Evolutionary conservation across 1,140 invertebrate species (phyloP).

Genomic region (Saccostrea glomerata): DNA sequence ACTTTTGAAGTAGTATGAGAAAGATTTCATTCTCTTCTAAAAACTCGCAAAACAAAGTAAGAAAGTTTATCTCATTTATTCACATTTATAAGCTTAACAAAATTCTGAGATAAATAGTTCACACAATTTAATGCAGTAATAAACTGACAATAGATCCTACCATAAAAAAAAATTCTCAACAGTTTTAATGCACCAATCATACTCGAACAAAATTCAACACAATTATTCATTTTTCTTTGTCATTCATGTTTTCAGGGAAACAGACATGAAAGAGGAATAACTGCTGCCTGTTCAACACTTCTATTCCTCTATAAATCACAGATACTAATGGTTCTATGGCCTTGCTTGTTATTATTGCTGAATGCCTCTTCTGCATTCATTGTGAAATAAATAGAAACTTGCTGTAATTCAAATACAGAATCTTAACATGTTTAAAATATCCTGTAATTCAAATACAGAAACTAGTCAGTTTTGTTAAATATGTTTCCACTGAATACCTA

Average conservation of each 20-base stretch:
- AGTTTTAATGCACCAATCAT: neutral
- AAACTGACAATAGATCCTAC: neutral
- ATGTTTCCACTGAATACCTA: no score
- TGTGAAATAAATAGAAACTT: no score
- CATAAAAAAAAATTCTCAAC: neutral
- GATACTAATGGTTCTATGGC: neutral
- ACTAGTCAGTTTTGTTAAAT: no score
- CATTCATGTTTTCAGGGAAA: neutral
- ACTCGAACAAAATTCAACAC: neutral
- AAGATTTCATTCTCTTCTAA: no score
- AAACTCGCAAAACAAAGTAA: neutral
- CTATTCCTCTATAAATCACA: neutral
- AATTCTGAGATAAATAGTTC: neutral
- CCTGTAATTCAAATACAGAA: no score
- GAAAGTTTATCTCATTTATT: neutral
- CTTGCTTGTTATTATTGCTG: no score
- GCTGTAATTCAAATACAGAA: no score
- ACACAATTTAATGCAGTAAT: neutral
- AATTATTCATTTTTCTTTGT: neutral
- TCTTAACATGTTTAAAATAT: no score
- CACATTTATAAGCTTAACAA: neutral
- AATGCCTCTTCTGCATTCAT: no score
- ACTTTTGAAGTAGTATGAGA: no score
- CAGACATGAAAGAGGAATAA: neutral
- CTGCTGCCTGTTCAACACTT: neutral